Evolutionary conservation across 2,113 vertebrate genomes (phyloP).

Genomic region (Pterophyllum scalare): DNA sequence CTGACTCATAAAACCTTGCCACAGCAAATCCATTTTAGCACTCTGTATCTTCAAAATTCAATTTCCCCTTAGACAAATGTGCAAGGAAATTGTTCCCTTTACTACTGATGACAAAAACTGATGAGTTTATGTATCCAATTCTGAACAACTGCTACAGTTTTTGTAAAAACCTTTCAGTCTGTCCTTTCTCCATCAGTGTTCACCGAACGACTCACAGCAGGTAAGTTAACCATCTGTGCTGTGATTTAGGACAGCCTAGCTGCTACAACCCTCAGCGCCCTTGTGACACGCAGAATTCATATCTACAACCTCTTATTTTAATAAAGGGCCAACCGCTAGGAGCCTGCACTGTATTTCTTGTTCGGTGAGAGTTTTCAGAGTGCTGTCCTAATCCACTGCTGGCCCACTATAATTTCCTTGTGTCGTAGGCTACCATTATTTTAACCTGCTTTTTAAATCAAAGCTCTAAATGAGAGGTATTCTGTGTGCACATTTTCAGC

Average conservation of each 20-base stretch:
- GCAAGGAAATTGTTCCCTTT: background rate
- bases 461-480: background rate
- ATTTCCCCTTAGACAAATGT: slow-evolving; percentile 1
- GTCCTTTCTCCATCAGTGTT: slow-evolving; percentile 15
- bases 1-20: background rate
- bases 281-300: slow-evolving; percentile 47
- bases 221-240: slow-evolving; percentile 25
- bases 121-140: slow-evolving; percentile 6
- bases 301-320: slow-evolving; percentile 60
- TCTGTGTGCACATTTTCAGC: background rate
- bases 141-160: background rate
- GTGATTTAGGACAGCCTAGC: slow-evolving; percentile 55
- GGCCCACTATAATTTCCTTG: slow-evolving; percentile 44
- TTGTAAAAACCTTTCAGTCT: slow-evolving; percentile 13
- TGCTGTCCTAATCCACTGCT: slow-evolving; percentile 31
- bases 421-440: slow-evolving; percentile 10
- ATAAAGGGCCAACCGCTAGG: slow-evolving; percentile 45
- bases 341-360: slow-evolving; percentile 34
- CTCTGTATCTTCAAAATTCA: background rate
- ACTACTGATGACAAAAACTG: background rate
- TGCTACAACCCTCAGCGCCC: slow-evolving; percentile 35
- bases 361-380: slow-evolving; percentile 9
- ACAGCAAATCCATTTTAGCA: slow-evolving; percentile 5
- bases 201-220: slow-evolving; percentile 23
- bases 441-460: slow-evolving; percentile 7